These are phyloP conservation scores for Tenthredo distinguenda DNA, from an alignment of 2,888 invertebrate species.

Conservation along the genomic window DNA sequence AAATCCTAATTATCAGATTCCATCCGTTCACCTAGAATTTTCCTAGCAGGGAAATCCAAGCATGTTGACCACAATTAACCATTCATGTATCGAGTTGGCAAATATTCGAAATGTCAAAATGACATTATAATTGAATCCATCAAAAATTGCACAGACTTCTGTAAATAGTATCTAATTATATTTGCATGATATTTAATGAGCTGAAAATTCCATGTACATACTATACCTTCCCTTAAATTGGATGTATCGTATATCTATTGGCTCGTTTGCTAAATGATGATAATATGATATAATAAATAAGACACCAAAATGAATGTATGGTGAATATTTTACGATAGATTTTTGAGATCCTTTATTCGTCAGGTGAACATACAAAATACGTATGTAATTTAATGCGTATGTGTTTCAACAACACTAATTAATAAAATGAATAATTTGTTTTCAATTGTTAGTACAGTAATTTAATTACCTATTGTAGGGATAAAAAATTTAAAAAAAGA, in stretches of 20 bases:
- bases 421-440: slow-evolving; percentile 60
- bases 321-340: slow-evolving; percentile 45
- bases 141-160: no score
- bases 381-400: slow-evolving; percentile 71
- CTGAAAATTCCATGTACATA: no score
- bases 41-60: no score
- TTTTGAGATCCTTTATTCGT: slow-evolving; percentile 74
- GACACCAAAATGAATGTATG: neutral
- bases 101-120: no score
- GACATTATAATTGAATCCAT: no score
- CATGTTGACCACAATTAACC: no score
- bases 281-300: neutral
- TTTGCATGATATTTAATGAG: no score
- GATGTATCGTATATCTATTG: neutral
- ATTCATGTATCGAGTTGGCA: no score
- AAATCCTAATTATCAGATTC: no score
- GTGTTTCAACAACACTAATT: slow-evolving; percentile 69
- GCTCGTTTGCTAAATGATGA: neutral
- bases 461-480: slow-evolving; percentile 25
- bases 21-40: no score
- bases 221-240: neutral
- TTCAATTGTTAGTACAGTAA: slow-evolving; percentile 55
- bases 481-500: neutral
- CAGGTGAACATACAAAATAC: slow-evolving; percentile 73
- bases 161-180: no score